Evolutionary conservation across 2,888 invertebrate species (phyloP).

Genomic region (Leptinotarsa haldemani): DNA sequence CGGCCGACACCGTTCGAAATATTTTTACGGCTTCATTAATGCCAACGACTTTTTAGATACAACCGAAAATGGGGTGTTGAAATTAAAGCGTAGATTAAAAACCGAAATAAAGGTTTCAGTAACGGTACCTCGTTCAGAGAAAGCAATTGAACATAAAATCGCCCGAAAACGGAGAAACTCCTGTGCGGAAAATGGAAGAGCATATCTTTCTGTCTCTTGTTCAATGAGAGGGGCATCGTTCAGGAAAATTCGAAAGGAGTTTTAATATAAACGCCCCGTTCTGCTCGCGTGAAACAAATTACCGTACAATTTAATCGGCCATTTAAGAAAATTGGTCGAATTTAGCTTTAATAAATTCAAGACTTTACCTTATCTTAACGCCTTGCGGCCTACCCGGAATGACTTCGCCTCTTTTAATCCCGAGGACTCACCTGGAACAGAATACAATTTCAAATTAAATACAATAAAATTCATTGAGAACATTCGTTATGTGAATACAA

Average conservation of each 20-base stretch:
- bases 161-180: slow-evolving; percentile 48
- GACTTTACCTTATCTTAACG: slow-evolving; percentile 65
- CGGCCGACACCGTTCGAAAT: slow-evolving; percentile 45
- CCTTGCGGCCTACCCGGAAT: slow-evolving; percentile 53
- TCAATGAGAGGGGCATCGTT: slow-evolving; percentile 44
- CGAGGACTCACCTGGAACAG: slow-evolving; percentile 60
- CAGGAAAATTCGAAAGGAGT: slow-evolving; percentile 60
- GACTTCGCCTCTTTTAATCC: slow-evolving; percentile 47
- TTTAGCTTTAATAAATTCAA: slow-evolving; percentile 65
- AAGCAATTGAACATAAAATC: slow-evolving; percentile 64
- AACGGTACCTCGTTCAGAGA: slow-evolving; percentile 49
- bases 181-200: slow-evolving; percentile 24
- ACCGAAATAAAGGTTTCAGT: slow-evolving; percentile 57
- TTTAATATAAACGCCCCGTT: slow-evolving; percentile 61
- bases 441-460: slow-evolving; percentile 55
- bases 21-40: slow-evolving; percentile 66
- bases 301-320: slow-evolving; percentile 65
- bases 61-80: slow-evolving; percentile 65
- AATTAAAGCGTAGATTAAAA: slow-evolving; percentile 66
- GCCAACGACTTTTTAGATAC: slow-evolving; percentile 59
- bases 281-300: slow-evolving; percentile 63
- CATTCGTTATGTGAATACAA: slow-evolving; percentile 24
- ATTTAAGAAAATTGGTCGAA: slow-evolving; percentile 66
- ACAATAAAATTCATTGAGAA: slow-evolving; percentile 42
- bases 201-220: slow-evolving; percentile 32